These are phyloP conservation scores for Notechis scutatus DNA, from an alignment of 2,113 vertebrate genomes.

Conservation along the genomic window DNA sequence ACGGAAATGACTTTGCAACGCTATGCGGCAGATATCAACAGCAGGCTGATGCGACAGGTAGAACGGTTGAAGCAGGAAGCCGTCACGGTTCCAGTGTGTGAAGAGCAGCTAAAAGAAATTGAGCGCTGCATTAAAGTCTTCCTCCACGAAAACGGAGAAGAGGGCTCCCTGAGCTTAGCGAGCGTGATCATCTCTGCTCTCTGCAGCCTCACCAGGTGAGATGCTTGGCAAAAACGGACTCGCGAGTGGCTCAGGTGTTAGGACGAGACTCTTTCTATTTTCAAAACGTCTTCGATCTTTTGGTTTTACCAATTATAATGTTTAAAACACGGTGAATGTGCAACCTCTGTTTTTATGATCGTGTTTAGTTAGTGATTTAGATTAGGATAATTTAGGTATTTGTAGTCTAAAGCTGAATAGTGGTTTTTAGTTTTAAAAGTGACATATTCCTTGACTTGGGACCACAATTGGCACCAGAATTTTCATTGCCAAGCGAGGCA, in stretches of 20 bases:
- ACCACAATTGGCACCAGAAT: background rate
- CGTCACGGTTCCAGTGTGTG: slow-evolving; percentile 80
- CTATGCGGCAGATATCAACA: slow-evolving; percentile 87
- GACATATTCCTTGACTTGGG: background rate
- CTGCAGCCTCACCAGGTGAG: slow-evolving; percentile 87
- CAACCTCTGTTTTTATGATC: background rate
- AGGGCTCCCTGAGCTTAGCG: slow-evolving; percentile 86
- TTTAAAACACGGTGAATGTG: background rate
- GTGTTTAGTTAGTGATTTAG: background rate
- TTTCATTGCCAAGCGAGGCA: background rate
- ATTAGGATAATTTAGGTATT: background rate
- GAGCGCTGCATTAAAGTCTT: slow-evolving; percentile 94
- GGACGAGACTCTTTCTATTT: background rate
- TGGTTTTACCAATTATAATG: background rate
- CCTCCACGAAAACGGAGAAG: slow-evolving; percentile 88
- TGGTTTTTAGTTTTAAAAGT: background rate
- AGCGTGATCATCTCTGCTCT: slow-evolving; percentile 92
- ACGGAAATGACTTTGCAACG: slow-evolving; percentile 90
- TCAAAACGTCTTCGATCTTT: background rate
- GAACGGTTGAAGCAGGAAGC: slow-evolving; percentile 93
- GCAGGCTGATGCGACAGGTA: slow-evolving; percentile 81
- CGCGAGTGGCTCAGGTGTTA: background rate
- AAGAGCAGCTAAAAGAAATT: slow-evolving; percentile 96
- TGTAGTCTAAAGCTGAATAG: background rate
- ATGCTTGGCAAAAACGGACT: accelerated